Evolutionary conservation across 2,888 invertebrate species (phyloP), one percentile per base, ranked within the genome.

Genomic region (Melanotus villosus): DNA sequence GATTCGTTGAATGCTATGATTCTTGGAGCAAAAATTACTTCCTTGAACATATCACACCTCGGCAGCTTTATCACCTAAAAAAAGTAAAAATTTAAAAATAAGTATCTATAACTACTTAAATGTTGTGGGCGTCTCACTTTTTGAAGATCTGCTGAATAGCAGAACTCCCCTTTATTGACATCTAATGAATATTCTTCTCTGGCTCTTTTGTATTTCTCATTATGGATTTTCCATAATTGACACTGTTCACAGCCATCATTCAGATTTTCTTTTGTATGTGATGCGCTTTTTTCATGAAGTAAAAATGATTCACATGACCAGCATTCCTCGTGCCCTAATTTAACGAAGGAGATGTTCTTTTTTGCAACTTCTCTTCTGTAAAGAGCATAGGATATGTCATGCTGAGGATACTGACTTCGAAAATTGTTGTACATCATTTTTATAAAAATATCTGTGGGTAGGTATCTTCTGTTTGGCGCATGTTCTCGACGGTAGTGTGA

Each of bases 291-390:
- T 57, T 1, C 1, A 57, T 57, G 57, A 14, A 16, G 10, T 19
- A 12, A 1, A 12, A 57, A 36, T n/a, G n/a, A 1, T 36, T 57
- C 57, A 16, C 57, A 57, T 9, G 10, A 19, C 12, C n/a, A 34
- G 23, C 57, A 57, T 12, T 57, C 36, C 34, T 57, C 57, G 16
- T 57, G 36, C n/a, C 57, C 56, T 14, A 57, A 16, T 21, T 34
- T 36, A 5, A 30, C 30, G 16, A 57, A 57, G 1, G 56, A 30
- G 30, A 32, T 56, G 16, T 56, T 56, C 23, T 26, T 6, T 1
- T 10, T 56, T 14, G 23, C 16, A 14, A 56, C 56, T 14, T 23
- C 56, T 34, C 14, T 16, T n/a, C 56, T 30, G 14, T 56, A 56
- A 1, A 56, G 34, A 12, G 21, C 19, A 16, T 56, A 56, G 1